Conservation (phyloP, 2,113 vertebrate species). For the Drymodes brunneopygia region DNA sequence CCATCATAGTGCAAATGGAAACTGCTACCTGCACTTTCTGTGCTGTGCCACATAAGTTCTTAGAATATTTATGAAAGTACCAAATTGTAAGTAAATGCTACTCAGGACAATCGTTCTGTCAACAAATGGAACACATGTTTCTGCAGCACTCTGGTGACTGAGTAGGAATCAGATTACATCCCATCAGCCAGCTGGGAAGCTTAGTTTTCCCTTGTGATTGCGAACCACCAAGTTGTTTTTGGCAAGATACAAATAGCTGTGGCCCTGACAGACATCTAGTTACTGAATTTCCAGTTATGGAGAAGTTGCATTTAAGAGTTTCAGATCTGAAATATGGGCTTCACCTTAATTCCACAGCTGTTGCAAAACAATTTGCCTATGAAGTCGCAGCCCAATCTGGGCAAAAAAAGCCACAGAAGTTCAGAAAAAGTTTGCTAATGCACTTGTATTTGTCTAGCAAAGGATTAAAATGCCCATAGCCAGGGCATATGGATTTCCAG, state of each 20-base stretch:
- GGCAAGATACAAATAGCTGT: slow-evolving; percentile 29
- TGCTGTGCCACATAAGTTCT: background rate
- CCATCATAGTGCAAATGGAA: background rate
- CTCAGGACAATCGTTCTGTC: background rate
- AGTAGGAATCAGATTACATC: background rate
- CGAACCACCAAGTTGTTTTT: slow-evolving; percentile 30
- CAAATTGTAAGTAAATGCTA: background rate
- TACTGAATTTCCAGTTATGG: slow-evolving; percentile 45
- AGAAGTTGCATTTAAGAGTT: background rate
- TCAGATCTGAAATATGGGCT: background rate
- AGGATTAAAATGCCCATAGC: background rate
- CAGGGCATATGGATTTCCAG: background rate
- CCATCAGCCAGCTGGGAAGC: slow-evolving; percentile 3
- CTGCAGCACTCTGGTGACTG: background rate
- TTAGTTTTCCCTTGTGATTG: slow-evolving; percentile 29
- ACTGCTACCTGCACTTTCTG: background rate
- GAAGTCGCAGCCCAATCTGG: background rate
- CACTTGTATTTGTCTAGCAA: background rate
- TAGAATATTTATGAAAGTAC: slow-evolving; percentile 30
- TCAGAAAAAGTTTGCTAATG: background rate
- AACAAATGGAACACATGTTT: slow-evolving; percentile 25
- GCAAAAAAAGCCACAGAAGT: fast-evolving
- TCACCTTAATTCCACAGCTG: background rate
- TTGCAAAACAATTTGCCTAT: background rate
- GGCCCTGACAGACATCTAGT: slow-evolving; percentile 8